phyloP scores from a whole-genome alignment of 2,888 invertebrate species.

The Pandemis corylana region DNA sequence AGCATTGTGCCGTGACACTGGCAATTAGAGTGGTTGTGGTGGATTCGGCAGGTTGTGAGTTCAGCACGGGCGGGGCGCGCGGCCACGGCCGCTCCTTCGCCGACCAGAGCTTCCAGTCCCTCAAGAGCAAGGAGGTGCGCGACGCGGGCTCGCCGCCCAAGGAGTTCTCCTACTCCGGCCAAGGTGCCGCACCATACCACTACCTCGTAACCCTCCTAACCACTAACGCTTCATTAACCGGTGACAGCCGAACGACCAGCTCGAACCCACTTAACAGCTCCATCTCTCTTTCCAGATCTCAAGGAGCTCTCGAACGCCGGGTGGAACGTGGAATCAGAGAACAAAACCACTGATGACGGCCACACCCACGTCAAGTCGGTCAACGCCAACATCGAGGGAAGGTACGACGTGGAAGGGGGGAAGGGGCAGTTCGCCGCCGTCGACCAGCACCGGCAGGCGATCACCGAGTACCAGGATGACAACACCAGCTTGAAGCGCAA shows the following conservation, averaged over 20 bases:
- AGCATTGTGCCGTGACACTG: constrained; percentile 7
- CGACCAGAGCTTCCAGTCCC: constrained; percentile 91
- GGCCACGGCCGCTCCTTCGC: constrained; percentile 89
- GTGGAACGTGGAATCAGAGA: constrained; percentile 88
- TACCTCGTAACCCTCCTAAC: constrained; percentile 53
- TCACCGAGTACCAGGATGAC: constrained; percentile 75
- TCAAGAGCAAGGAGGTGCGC: constrained; percentile 91
- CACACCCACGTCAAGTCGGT: constrained; percentile 86
- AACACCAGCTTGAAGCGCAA: constrained; percentile 73
- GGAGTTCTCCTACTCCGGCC: constrained; percentile 82
- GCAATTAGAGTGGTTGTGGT: constrained; percentile 63
- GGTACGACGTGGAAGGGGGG: constrained; percentile 87
- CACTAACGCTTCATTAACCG: constrained; percentile 75
- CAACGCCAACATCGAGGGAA: constrained; percentile 87
- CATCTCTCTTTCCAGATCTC: constrained; percentile 70
- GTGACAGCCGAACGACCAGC: constrained; percentile 48
- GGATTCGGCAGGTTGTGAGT: constrained; percentile 77
- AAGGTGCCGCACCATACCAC: constrained; percentile 72
- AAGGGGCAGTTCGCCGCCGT: constrained; percentile 86
- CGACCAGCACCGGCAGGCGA: constrained; percentile 85
- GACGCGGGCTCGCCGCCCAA: constrained; percentile 91
- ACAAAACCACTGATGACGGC: constrained; percentile 87
- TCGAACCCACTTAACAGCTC: background rate
- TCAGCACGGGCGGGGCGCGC: constrained; percentile 72
- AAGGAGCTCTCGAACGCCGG: constrained; percentile 84